Base-by-base conservation (phyloP, 2,797 vertebrate species). In the Pterois miles region DNA sequence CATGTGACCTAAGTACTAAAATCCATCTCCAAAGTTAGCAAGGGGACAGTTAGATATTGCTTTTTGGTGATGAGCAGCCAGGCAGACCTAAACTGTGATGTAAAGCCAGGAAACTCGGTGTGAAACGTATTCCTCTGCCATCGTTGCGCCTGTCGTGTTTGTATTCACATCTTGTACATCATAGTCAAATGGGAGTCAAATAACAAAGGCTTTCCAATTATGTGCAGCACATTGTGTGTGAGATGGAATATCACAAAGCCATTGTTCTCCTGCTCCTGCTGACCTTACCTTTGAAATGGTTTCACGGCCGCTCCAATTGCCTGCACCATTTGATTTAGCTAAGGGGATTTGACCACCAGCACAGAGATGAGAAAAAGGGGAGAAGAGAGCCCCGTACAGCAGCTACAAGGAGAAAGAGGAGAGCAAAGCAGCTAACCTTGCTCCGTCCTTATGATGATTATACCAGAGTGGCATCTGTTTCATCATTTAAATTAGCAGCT, bases 171-270 rank as follows among this genome's bases (percentile, higher is more conserved):
- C 92, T 91, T 94, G 91, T 94, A 93, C 93, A 95, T 94, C 92
- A 93, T 90, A 94, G 92, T 94, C 92, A 94, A 95, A 95, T 92
- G 88, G 90, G 91, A 93, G 92, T 94, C 92, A 94, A 94, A 94
- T 94, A 95, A 95, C 93, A 94, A 94, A 92, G 91, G 90, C 88
- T 93, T 93, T 94, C 93, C 94, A 95, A 94, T 96, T 93, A 94
- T 83, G 90, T 83, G 91, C 77, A 80, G 91, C 89, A 89, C 93
- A 94, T 89, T 91, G 92, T 92, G 91, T 77, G 81, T 65, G 82
- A 93, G 93, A 94, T 90, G 92, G 92, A 92, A 94, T 93, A 95
- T 94, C 91, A 91, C 89, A 91, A 84, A 92, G 90, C 90, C 91
- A 94, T 94, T 94, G 91, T 95, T 91, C 90, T 88, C 83, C 74